Evolutionary conservation across 2,113 vertebrate genomes (phyloP).

Genomic region (Paratilapia polleni): DNA sequence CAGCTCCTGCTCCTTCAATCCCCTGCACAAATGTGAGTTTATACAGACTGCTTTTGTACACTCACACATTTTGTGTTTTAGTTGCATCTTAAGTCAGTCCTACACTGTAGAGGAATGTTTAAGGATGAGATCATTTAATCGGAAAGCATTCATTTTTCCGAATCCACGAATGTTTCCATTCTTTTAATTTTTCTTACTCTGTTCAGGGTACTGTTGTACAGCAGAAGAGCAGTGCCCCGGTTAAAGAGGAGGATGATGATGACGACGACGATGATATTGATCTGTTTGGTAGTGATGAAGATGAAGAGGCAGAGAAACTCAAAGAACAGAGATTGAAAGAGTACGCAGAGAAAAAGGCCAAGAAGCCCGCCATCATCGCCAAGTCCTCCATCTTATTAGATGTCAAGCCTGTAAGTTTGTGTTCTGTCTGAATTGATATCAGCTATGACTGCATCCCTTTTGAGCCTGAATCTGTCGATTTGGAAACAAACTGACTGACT

Average conservation of each 20-base stretch:
- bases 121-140: no score
- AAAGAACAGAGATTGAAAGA: conserved; percentile 90
- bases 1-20: conserved; percentile 36
- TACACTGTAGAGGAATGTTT: no score
- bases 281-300: conserved; percentile 91
- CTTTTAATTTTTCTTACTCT: background rate
- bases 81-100: no score
- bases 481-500: background rate
- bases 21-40: conserved; percentile 83
- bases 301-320: conserved; percentile 88
- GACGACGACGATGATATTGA: conserved; percentile 84
- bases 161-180: background rate
- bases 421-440: background rate
- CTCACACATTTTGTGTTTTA: background rate
- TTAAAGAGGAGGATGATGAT: conserved; percentile 57
- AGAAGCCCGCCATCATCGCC: conserved; percentile 89
- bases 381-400: conserved; percentile 97
- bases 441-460: background rate
- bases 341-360: conserved; percentile 89
- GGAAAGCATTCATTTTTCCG: background rate
- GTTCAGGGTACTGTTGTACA: conserved; percentile 64
- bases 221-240: conserved; percentile 48
- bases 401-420: conserved; percentile 89
- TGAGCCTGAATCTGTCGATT: background rate
- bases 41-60: background rate